Evolutionary conservation across 2,888 invertebrate genomes (phyloP).

Genomic region (Andrena hattorfiana): DNA sequence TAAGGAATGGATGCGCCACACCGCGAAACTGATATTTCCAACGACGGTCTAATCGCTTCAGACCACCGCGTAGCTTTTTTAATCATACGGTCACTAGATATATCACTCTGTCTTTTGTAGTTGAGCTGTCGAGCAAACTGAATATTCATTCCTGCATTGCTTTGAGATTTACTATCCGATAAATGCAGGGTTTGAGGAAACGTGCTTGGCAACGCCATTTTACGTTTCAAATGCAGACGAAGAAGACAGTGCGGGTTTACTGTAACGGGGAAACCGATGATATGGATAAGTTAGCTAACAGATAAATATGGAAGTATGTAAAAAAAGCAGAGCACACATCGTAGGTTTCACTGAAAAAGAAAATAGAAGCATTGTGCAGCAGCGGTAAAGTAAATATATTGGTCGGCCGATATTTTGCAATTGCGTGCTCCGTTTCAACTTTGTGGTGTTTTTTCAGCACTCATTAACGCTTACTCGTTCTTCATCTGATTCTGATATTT

Average conservation of each 20-base stretch:
- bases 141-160: not conserved
- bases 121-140: not conserved
- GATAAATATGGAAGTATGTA: not conserved
- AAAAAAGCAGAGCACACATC: not conserved
- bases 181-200: not conserved
- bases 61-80: not conserved
- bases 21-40: not conserved
- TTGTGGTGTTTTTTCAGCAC: constrained; percentile 32
- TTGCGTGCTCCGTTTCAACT: not conserved
- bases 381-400: not conserved
- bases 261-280: not conserved
- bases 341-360: not conserved
- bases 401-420: not conserved
- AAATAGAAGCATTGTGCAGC: not conserved
- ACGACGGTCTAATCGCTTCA: constrained; percentile 17
- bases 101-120: not conserved
- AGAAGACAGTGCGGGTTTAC: not conserved
- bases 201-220: not conserved
- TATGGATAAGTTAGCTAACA: not conserved
- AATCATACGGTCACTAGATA: not conserved
- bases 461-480: constrained; percentile 45
- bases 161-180: not conserved
- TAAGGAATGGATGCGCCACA: not conserved
- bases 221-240: not conserved
- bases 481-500: constrained; percentile 40